Base-by-base conservation (phyloP, 2,113 vertebrate genomes). In the Tympanuchus pallidicinctus region DNA sequence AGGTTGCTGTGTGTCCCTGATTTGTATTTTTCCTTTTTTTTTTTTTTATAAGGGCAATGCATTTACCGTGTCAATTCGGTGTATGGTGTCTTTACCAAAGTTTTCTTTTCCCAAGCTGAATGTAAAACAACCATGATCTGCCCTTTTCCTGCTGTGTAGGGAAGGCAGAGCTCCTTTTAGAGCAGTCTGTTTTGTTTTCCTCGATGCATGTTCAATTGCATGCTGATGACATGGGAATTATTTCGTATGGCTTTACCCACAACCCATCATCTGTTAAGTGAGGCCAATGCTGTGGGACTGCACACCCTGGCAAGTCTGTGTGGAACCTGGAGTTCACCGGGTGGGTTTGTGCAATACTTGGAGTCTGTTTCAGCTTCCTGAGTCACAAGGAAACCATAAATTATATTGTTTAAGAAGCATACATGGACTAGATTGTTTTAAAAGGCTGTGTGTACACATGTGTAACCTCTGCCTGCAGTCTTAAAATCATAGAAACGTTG, bases 271-370 rank as follows among this genome's bases (percentile, higher is more conserved):
- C 67, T 36, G 19, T 57, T 50, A 17, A 21, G 47, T 78, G 12
- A 24, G 47, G 38, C 0, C n/a, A 50, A 13, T 3, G 65, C 66
- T 45, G 42, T 6, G 27, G 34, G 72, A 21, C n/a, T 4, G 1
- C 57, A 14, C 52, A 7, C 36, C 0, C 13, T 4, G 48, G 18
- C 36, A n/a, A 1, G 43, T 1, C 8, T 0, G 22, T 8, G 19
- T 8, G 69, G 71, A 24, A 40, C 72, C 56, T 86, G 64, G 6
- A 9, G 1, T 14, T 32, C 34, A 32, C 87, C 77, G 79, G 75
- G 71, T 89, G 72, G 56, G 76, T 86, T 66, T 74, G 95, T 96
- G 95, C 93, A 94, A 94, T 96, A 96, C 77, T 81, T 91, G 40
- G 56, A 66, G 50, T 82, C 54, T 47, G 42, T 56, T 90, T 73